Conservation (phyloP, 2,113 vertebrate species). For the Myrmophylax atrothorax region DNA sequence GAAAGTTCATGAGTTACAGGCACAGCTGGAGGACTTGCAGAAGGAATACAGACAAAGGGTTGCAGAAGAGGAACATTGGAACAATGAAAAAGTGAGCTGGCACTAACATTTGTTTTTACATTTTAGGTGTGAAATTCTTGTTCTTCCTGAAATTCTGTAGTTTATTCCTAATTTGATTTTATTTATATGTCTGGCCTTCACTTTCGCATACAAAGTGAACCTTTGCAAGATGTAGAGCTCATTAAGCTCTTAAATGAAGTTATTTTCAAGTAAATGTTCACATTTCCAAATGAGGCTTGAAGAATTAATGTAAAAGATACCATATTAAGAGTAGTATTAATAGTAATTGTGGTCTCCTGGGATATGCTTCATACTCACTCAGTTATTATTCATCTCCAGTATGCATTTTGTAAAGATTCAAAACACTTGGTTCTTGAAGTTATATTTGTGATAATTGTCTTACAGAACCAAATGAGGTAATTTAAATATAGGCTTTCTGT, state of each 20-base stretch:
- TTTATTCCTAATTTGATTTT: not conserved
- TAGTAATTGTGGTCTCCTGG: not conserved
- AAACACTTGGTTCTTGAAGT: not conserved
- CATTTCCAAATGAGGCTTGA: not conserved
- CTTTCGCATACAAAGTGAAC: not conserved
- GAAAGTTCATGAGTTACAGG: conserved; percentile 87
- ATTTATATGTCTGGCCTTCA: not conserved
- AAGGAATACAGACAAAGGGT: conserved; percentile 51
- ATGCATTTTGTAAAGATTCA: not conserved
- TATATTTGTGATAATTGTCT: not conserved
- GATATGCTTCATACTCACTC: not conserved
- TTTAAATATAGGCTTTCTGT: not conserved
- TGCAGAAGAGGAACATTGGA: conserved; percentile 58
- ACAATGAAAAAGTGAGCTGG: conserved; percentile 75
- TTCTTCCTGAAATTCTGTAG: not conserved
- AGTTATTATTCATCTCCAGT: not conserved
- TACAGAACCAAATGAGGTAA: not conserved
- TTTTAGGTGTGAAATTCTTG: not conserved
- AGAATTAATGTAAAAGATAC: not conserved
- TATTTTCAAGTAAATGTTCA: not conserved
- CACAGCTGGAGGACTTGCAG: conserved; percentile 84
- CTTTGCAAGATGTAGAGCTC: not conserved
- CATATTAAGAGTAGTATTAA: not conserved
- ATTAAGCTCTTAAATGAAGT: not conserved
- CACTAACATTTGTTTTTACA: not conserved